These are phyloP conservation scores for Anolis apletophallus DNA, from an alignment of 2,797 vertebrate genomes.

Conservation along the genomic window DNA sequence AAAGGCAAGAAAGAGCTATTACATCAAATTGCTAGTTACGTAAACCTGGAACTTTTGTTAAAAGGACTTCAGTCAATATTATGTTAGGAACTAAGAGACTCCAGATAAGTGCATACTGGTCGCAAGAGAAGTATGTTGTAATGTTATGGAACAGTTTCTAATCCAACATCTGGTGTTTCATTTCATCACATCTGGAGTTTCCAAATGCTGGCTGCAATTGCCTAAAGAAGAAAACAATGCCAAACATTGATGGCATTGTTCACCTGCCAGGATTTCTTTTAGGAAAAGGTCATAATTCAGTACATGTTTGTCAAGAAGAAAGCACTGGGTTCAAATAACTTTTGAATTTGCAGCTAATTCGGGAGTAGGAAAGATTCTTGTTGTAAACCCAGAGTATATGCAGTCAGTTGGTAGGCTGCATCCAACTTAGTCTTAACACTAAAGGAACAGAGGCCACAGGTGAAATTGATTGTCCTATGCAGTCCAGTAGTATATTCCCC, in stretches of 20 bases:
- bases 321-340: background rate
- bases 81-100: constrained; percentile 3
- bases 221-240: constrained; percentile 47
- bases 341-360: background rate
- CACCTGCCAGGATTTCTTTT: constrained; percentile 48
- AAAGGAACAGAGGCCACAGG: background rate
- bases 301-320: background rate
- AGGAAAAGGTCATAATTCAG: background rate
- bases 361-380: background rate
- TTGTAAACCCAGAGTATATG: background rate
- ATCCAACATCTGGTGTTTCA: constrained; percentile 57
- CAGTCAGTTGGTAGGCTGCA: background rate
- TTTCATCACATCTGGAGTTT: constrained; percentile 44
- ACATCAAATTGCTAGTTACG: too few species aligned
- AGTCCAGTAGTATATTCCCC: background rate
- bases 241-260: constrained; percentile 50
- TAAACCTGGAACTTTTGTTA: too few species aligned
- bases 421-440: background rate
- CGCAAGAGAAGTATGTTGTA: constrained; percentile 27
- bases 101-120: background rate
- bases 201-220: constrained; percentile 33
- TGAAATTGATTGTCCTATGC: background rate
- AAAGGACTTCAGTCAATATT: too few species aligned
- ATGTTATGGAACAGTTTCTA: constrained; percentile 11
- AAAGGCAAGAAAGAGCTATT: background rate